These are phyloP conservation scores for Chlorodrepanis virens DNA, from an alignment of 2,113 vertebrate species.

Conservation along the genomic window DNA sequence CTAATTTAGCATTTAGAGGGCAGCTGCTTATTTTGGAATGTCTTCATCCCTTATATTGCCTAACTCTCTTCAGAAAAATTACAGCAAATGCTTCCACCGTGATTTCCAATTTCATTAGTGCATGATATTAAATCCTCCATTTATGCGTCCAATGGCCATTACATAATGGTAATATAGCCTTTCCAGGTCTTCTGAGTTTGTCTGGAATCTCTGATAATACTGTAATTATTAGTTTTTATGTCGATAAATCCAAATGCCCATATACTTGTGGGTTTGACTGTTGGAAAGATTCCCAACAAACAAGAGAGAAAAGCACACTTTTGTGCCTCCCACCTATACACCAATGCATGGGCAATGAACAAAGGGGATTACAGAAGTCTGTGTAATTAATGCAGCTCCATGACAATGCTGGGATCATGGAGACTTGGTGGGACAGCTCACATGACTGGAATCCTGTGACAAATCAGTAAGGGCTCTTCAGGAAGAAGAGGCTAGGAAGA, in stretches of 20 bases:
- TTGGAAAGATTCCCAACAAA: neutral
- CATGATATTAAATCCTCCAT: neutral
- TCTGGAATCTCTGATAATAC: neutral
- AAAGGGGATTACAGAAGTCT: neutral
- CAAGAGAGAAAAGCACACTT: neutral
- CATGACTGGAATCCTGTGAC: neutral
- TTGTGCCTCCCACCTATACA: neutral
- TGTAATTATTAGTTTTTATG: neutral
- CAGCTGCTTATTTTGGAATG: neutral
- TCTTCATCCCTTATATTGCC: neutral
- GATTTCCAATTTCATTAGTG: neutral
- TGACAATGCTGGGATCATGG: neutral
- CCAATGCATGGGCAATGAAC: neutral
- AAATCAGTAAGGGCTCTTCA: neutral
- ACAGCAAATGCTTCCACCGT: neutral
- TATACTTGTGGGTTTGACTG: neutral
- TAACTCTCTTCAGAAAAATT: neutral
- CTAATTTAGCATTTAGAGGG: neutral
- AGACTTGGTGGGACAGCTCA: neutral
- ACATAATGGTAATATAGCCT: neutral
- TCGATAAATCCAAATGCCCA: neutral
- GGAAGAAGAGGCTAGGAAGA: neutral
- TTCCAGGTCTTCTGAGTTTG: neutral
- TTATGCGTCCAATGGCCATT: neutral
- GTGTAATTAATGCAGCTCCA: neutral